Percentiles rank a stretch among this genome's conserved stretches.
These are phyloP conservation scores for Drosophila diplacantha DNA, from an alignment of 2,888 invertebrate species.

Conservation along the genomic window DNA sequence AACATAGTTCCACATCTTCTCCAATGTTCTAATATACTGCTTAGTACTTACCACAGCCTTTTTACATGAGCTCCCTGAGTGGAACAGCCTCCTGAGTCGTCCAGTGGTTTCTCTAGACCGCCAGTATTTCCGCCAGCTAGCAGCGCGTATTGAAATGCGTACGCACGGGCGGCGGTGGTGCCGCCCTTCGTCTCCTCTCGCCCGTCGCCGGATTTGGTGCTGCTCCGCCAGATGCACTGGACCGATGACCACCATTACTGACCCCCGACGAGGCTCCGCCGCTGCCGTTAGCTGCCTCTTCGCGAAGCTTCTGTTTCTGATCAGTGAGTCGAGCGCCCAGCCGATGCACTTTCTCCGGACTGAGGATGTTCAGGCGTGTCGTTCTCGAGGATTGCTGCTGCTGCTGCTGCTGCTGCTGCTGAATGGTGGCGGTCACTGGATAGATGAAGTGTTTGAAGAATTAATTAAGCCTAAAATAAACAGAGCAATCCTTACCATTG, in stretches of 20 bases:
- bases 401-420: conserved; percentile 31
- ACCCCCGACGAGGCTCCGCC: conserved; percentile 1
- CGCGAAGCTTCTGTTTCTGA: conserved; percentile 70
- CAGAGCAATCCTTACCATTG: conserved; percentile 34
- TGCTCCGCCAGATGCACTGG: neutral
- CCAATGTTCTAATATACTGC: too few relatives aligned
- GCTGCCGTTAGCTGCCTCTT: conserved; percentile 42
- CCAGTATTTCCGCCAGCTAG: conserved; percentile 21
- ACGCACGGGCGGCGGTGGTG: conserved; percentile 64
- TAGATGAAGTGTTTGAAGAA: neutral
- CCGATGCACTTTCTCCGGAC: conserved; percentile 76
- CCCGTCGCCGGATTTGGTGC: conserved; percentile 2
- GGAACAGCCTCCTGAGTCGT: conserved; percentile 7
- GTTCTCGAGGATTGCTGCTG: conserved; percentile 42
- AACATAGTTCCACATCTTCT: too few relatives aligned
- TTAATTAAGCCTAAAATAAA: neutral
- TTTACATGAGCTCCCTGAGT: conserved; percentile 6
- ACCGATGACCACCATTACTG: conserved; percentile 27
- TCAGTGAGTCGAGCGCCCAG: conserved; percentile 74
- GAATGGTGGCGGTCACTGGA: conserved; percentile 30
- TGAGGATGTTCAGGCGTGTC: conserved; percentile 73
- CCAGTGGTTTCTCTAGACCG: neutral
- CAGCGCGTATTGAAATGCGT: conserved; percentile 71
- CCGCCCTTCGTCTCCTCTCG: conserved; percentile 64
- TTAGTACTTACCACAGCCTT: neutral